Evolutionary conservation across 2,888 invertebrate species (phyloP).

Genomic region (Ecdyonurus torrentis): DNA sequence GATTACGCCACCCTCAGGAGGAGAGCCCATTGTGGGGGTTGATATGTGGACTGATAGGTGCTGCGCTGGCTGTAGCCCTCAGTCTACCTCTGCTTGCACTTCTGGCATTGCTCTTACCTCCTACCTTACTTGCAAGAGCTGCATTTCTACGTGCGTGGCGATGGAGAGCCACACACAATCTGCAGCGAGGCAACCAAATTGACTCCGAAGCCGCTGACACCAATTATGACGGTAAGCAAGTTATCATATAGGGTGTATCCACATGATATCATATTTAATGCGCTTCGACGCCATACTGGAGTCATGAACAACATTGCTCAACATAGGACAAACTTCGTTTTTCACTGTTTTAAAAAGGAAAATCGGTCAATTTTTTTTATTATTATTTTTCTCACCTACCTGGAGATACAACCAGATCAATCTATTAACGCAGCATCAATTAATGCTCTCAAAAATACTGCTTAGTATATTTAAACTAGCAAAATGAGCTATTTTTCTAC

Average conservation of each 20-base stretch:
- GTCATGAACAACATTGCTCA: too few species aligned
- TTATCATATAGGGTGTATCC: background rate
- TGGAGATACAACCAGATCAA: too few species aligned
- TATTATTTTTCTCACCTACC: too few species aligned
- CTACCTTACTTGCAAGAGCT: conserved; percentile 14
- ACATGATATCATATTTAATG: too few species aligned
- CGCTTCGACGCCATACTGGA: too few species aligned
- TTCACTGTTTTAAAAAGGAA: too few species aligned
- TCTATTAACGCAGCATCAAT: too few species aligned
- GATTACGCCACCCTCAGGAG: conserved; percentile 26
- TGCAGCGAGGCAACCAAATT: background rate
- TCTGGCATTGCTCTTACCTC: conserved; percentile 22
- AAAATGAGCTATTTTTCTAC: too few species aligned
- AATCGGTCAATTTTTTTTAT: too few species aligned
- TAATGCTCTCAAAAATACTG: too few species aligned
- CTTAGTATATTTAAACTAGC: too few species aligned
- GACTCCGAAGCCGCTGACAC: background rate
- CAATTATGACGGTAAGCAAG: background rate
- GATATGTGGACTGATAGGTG: conserved; percentile 22
- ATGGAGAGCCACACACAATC: background rate
- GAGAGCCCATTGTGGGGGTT: conserved; percentile 23
- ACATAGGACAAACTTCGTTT: too few species aligned
- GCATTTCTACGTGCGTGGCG: conserved; percentile 16
- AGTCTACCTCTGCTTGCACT: conserved; percentile 22
- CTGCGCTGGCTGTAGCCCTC: conserved; percentile 22